These are phyloP conservation scores for Calyptomena viridis DNA, from an alignment of 2,113 vertebrate genomes.

Conservation along the genomic window DNA sequence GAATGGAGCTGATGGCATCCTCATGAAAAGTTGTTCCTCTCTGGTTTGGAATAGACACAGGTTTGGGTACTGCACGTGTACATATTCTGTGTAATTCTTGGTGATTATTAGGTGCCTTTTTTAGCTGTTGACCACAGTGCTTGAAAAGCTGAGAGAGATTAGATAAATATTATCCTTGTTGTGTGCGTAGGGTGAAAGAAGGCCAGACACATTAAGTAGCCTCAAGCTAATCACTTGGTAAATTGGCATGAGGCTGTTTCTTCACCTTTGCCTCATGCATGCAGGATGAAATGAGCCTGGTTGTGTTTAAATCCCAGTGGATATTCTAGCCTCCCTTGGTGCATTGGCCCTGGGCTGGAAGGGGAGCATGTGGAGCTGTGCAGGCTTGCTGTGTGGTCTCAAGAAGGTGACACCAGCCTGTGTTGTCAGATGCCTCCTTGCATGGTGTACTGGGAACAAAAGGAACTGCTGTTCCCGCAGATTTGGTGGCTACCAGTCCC, in stretches of 20 bases:
- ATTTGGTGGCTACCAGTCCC: neutral
- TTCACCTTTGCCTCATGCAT: neutral
- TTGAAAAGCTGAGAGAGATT: neutral
- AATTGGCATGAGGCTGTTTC: neutral
- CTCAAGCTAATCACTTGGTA: conserved; percentile 2
- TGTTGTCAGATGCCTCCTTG: neutral
- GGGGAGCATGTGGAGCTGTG: neutral
- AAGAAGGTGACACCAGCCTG: neutral
- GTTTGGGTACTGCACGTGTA: neutral
- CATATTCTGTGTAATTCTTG: neutral
- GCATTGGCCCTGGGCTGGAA: neutral
- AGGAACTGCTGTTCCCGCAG: rapidly evolving
- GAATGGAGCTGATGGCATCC: neutral
- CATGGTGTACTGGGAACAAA: neutral
- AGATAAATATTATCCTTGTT: conserved; percentile 10
- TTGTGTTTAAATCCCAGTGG: neutral
- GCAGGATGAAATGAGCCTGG: neutral
- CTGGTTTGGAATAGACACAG: neutral
- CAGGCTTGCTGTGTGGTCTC: neutral
- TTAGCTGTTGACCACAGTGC: neutral
- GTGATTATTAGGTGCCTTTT: neutral
- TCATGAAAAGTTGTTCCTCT: neutral
- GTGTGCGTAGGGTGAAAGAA: neutral
- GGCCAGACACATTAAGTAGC: neutral
- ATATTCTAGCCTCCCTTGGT: neutral